A percentile compares a stretch with the other conserved stretches of the same genome.
These are phyloP conservation scores for Lasioglossum baleicum DNA, from an alignment of 1,140 invertebrate species.

Conservation along the genomic window DNA sequence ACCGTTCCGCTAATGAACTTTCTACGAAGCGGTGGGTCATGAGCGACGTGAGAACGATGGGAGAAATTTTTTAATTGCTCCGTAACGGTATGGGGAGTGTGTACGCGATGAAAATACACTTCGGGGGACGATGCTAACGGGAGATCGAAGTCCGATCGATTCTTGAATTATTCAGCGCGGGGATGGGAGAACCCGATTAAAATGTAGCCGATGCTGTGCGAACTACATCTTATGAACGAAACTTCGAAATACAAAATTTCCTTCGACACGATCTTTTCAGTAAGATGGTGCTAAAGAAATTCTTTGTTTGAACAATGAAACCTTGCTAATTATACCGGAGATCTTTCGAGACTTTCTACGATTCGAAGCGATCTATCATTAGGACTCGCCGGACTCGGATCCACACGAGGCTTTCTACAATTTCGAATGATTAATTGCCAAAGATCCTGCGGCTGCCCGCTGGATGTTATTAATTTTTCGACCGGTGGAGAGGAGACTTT, in stretches of 20 bases:
- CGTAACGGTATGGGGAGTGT: not conserved
- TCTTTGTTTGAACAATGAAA: too few species aligned
- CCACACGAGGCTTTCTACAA: too few species aligned
- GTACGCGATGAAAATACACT: not conserved
- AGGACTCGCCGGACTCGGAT: too few species aligned
- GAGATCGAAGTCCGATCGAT: not conserved
- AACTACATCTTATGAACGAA: not conserved
- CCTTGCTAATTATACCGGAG: too few species aligned
- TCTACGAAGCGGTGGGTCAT: not conserved
- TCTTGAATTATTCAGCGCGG: not conserved
- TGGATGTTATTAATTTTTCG: not conserved
- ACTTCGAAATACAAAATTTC: not conserved
- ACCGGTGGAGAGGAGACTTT: not conserved
- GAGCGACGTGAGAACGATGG: not conserved
- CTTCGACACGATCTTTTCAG: too few species aligned
- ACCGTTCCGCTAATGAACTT: not conserved
- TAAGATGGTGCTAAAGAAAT: too few species aligned
- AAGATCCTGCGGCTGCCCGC: too few species aligned
- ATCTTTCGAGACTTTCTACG: too few species aligned
- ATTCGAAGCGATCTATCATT: too few species aligned
- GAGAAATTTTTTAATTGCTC: conserved; percentile 2
- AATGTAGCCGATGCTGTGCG: not conserved
- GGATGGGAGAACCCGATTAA: not conserved
- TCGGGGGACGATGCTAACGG: not conserved
- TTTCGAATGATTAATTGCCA: too few species aligned